A percentile compares a stretch with the other conserved stretches of the same genome.
Evolutionary conservation across 2,888 invertebrate genomes (phyloP).

Genomic region (Drosophila falleni): DNA sequence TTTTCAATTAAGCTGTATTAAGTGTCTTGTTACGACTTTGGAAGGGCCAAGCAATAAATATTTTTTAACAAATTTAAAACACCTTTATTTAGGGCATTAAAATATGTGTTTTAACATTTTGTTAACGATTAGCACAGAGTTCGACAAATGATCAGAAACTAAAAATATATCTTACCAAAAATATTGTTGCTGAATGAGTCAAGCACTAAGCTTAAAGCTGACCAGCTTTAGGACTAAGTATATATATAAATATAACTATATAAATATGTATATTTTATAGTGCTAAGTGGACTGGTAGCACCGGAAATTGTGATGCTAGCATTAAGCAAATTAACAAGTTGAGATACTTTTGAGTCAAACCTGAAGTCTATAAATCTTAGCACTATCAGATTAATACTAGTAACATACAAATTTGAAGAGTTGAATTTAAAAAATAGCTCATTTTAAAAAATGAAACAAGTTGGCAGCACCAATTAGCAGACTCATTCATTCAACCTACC

Average conservation of each 20-base stretch:
- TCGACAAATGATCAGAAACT: slow-evolving; percentile 8
- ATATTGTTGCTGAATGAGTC: slow-evolving; percentile 12
- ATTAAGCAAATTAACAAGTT: slow-evolving; percentile 4
- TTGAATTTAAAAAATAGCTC: slow-evolving; percentile 13
- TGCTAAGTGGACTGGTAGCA: slow-evolving; percentile 17
- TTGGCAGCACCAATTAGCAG: slow-evolving; percentile 62
- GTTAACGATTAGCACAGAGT: slow-evolving; percentile 21
- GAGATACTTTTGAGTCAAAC: slow-evolving; percentile 8
- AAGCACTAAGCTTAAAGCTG: slow-evolving; percentile 8
- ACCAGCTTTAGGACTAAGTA: not conserved
- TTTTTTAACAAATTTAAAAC: not conserved
- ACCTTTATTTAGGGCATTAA: slow-evolving; percentile 1
- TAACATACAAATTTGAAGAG: slow-evolving; percentile 17
- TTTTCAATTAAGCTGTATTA: too few relatives aligned
- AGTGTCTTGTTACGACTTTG: too few relatives aligned
- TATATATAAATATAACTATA: not conserved
- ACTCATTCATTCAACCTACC: slow-evolving; percentile 58
- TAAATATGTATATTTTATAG: slow-evolving; percentile 1
- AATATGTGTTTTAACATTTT: slow-evolving; percentile 15
- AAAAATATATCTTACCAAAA: slow-evolving; percentile 27
- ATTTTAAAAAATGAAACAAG: slow-evolving; percentile 19
- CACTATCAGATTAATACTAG: not conserved
- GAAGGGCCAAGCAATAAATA: not conserved
- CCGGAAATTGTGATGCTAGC: slow-evolving; percentile 9
- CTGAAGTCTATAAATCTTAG: not conserved